A percentile compares a stretch with the other conserved stretches of the same genome.
Evolutionary conservation across 2,113 vertebrate species (phyloP).

Genomic region (Platichthys flesus): DNA sequence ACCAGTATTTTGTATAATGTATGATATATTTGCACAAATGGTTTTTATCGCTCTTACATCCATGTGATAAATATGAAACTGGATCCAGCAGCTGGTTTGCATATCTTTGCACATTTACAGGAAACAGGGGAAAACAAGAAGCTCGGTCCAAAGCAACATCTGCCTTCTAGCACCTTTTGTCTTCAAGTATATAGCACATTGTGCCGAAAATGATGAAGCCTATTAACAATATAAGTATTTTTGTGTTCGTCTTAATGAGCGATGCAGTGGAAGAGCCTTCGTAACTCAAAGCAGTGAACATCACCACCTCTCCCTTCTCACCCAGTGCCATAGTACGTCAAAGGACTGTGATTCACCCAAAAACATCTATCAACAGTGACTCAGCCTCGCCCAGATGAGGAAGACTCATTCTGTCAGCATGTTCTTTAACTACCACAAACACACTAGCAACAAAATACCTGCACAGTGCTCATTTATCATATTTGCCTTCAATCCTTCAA

Average conservation of each 20-base stretch:
- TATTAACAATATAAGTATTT: background rate
- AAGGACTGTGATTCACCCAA: constrained; percentile 9
- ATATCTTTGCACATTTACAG: background rate
- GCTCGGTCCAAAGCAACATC: background rate
- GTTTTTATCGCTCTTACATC: background rate
- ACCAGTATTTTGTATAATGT: no score
- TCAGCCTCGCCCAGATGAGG: background rate
- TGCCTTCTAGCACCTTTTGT: background rate
- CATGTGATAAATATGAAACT: background rate
- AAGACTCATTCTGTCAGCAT: background rate
- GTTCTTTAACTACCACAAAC: background rate
- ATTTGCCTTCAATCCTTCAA: background rate
- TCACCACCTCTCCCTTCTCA: constrained; percentile 10
- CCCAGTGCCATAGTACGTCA: constrained; percentile 16
- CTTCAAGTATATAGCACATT: background rate
- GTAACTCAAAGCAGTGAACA: background rate
- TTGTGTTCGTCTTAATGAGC: background rate
- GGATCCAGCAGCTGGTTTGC: background rate
- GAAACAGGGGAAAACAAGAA: background rate
- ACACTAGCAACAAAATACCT: background rate
- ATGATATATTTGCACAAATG: background rate
- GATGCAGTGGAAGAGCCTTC: background rate
- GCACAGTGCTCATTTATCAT: background rate
- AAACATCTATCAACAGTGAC: background rate
- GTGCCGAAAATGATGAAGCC: background rate